Percentiles rank a stretch among this genome's conserved stretches.
These are phyloP conservation scores for Actenoides hombroni DNA, from an alignment of 2,113 vertebrate genomes.

Conservation along the genomic window DNA sequence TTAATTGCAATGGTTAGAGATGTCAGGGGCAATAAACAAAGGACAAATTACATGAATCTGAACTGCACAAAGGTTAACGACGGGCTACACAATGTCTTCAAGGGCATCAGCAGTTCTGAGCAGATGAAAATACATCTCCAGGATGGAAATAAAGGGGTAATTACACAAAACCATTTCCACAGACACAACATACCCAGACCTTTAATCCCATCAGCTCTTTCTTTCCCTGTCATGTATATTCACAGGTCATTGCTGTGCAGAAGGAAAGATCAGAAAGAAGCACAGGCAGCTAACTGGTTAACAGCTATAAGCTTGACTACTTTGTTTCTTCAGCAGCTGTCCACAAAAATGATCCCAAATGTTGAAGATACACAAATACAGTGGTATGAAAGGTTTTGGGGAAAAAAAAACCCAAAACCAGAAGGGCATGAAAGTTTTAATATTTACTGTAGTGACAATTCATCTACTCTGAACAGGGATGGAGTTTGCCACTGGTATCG, in stretches of 20 bases:
- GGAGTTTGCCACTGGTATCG: neutral
- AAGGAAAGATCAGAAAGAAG: neutral
- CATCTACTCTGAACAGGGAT: neutral
- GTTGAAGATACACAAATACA: neutral
- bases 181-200: neutral
- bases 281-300: neutral
- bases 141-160: conserved; percentile 4
- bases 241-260: neutral
- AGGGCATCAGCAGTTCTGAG: neutral
- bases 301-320: neutral
- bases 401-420: neutral
- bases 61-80: neutral
- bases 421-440: neutral
- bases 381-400: neutral
- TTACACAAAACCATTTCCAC: neutral
- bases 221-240: neutral
- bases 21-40: neutral
- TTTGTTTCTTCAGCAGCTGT: neutral
- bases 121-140: neutral
- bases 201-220: neutral
- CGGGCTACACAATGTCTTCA: neutral
- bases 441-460: neutral
- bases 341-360: neutral
- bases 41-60: neutral
- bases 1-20: neutral